Evolutionary conservation across 1,140 invertebrate species (phyloP).

Genomic region (Hyles euphorbiae): DNA sequence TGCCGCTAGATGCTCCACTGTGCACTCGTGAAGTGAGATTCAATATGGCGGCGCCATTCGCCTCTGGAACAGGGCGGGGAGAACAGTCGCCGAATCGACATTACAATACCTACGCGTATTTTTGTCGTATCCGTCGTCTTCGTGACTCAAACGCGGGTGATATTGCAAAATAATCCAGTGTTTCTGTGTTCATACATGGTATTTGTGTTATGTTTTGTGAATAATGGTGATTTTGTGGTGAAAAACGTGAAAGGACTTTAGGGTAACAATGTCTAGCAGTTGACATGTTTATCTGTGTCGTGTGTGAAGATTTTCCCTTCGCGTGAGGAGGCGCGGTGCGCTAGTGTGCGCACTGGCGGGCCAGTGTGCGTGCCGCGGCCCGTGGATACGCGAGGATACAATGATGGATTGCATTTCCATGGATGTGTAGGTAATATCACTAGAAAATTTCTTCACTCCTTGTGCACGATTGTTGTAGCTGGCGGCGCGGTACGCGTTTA

Average conservation of each 20-base stretch:
- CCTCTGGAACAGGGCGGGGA: slow-evolving; percentile 71
- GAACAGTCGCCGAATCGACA: slow-evolving; percentile 66
- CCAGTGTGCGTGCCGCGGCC: slow-evolving; percentile 53
- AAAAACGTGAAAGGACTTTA: slow-evolving; percentile 70
- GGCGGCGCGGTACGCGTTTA: slow-evolving; percentile 25
- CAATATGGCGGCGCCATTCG: slow-evolving; percentile 74
- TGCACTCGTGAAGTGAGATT: slow-evolving; percentile 44
- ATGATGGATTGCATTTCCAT: slow-evolving; percentile 74
- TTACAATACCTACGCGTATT: slow-evolving; percentile 69
- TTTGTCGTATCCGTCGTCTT: slow-evolving; percentile 58
- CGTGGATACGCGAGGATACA: slow-evolving; percentile 58
- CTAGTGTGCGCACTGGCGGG: slow-evolving; percentile 54
- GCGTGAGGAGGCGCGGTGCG: slow-evolving; percentile 66
- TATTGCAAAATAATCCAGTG: slow-evolving; percentile 65
- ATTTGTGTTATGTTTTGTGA: slow-evolving; percentile 68
- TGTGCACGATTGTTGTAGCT: slow-evolving; percentile 25
- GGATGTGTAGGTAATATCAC: slow-evolving; percentile 70
- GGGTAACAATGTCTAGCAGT: slow-evolving; percentile 74
- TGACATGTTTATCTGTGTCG: slow-evolving; percentile 75
- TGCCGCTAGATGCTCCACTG: slow-evolving; percentile 55
- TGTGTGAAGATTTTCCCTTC: slow-evolving; percentile 75
- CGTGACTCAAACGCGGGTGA: slow-evolving; percentile 67
- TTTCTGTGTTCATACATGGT: slow-evolving; percentile 61
- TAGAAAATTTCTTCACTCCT: slow-evolving; percentile 32
- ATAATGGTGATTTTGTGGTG: slow-evolving; percentile 65